phyloP scores from a whole-genome alignment of 2,797 vertebrate species.

The Diplodus puntazzo region DNA sequence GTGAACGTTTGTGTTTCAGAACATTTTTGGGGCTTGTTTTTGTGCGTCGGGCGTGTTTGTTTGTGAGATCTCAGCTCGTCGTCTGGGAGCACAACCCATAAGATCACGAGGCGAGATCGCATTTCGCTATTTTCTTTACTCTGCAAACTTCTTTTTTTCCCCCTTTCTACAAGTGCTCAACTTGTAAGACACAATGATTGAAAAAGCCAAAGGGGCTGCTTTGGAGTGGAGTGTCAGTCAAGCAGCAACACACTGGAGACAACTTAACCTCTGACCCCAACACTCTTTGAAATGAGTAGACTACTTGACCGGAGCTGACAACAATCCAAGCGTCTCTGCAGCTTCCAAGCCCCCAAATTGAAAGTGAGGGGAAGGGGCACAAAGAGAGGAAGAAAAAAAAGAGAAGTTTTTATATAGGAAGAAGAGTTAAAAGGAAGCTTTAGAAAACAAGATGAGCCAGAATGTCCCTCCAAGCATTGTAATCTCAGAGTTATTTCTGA shows the following conservation, averaged over 20 bases:
- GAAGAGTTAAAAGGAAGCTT: conserved; percentile 44
- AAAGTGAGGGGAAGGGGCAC: conserved; percentile 75
- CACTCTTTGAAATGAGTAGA: conserved; percentile 88
- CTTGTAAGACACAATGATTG: conserved; percentile 88
- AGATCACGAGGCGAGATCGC: conserved; percentile 80
- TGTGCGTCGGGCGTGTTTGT: conserved; percentile 12
- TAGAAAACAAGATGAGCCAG: conserved; percentile 22
- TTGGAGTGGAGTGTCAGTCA: conserved; percentile 87
- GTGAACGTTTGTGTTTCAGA: neutral
- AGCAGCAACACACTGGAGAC: conserved; percentile 88
- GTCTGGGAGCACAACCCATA: conserved; percentile 27
- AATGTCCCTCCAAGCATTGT: conserved; percentile 9
- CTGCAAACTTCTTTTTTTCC: conserved; percentile 56
- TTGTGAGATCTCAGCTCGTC: conserved; percentile 25
- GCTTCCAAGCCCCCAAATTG: conserved; percentile 71
- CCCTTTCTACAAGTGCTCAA: conserved; percentile 82
- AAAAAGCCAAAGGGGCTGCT: conserved; percentile 78
- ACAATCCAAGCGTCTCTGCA: conserved; percentile 77
- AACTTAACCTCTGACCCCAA: conserved; percentile 91
- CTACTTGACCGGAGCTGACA: conserved; percentile 88
- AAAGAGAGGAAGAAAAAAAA: conserved; percentile 59
- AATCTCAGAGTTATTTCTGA: conserved; percentile 13
- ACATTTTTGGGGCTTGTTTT: neutral
- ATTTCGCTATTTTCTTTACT: conserved; percentile 87
- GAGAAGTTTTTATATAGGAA: conserved; percentile 27